Evolutionary conservation across 2,888 invertebrate species (phyloP).

Genomic region (Tetheella fluctuosa): DNA sequence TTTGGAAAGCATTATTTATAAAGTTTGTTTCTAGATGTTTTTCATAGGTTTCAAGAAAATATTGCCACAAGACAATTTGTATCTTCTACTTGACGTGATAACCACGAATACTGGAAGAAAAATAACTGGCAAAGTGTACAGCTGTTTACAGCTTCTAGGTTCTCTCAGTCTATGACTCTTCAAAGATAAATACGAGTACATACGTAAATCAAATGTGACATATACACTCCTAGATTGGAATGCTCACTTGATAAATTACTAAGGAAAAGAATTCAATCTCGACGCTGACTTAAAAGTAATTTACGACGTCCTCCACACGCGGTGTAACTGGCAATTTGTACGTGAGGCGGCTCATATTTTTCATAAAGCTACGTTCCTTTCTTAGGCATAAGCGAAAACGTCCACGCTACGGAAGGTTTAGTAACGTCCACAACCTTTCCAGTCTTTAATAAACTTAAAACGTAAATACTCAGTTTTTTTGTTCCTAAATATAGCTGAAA

Average conservation of each 20-base stretch:
- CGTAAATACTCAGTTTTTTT: too few relatives aligned
- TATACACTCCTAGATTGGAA: not conserved
- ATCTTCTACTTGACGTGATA: too few relatives aligned
- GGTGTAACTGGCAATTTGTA: constrained; percentile 31
- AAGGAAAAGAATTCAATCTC: constrained; percentile 35
- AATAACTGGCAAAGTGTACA: not conserved
- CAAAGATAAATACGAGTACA: not conserved
- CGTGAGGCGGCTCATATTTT: constrained; percentile 34
- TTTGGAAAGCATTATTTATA: not conserved
- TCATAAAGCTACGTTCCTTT: constrained; percentile 21
- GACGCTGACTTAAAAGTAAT: constrained; percentile 34
- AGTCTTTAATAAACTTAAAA: too few relatives aligned
- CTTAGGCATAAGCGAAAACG: not conserved
- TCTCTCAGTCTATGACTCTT: not conserved
- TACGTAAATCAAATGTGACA: not conserved
- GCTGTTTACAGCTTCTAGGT: not conserved
- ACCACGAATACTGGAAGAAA: too few relatives aligned
- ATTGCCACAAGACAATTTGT: too few relatives aligned
- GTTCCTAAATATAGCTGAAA: too few relatives aligned
- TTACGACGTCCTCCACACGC: constrained; percentile 30
- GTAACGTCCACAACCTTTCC: too few relatives aligned
- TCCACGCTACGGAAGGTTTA: too few relatives aligned
- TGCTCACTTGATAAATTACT: constrained; percentile 12
- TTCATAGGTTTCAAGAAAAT: too few relatives aligned
- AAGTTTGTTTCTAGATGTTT: not conserved